Evolutionary conservation across 1,140 invertebrate genomes (phyloP).

Genomic region (Zaprionus tsacasi): DNA sequence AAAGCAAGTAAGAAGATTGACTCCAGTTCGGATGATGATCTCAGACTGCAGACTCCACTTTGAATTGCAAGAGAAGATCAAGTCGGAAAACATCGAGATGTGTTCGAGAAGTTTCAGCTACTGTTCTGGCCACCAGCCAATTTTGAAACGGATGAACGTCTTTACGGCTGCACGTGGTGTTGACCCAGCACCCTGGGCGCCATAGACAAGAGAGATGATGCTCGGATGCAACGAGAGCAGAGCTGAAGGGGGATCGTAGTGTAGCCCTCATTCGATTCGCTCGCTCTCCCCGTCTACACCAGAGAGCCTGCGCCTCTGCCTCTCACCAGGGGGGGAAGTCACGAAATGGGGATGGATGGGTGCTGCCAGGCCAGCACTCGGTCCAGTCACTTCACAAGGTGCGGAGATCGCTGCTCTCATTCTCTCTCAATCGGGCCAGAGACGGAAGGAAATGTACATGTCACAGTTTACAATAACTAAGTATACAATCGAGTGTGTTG

Average conservation of each 20-base stretch:
- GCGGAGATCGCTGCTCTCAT: conserved; percentile 11
- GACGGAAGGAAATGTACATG: conserved; percentile 35
- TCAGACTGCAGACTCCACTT: conserved; percentile 31
- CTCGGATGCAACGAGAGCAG: not conserved
- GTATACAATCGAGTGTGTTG: conserved; percentile 34
- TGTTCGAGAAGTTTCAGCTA: conserved; percentile 23
- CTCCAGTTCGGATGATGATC: conserved; percentile 30
- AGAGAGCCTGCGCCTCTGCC: not conserved
- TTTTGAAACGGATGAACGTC: conserved; percentile 27
- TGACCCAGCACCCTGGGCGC: not conserved
- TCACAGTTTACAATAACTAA: conserved; percentile 46
- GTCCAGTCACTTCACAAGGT: not conserved
- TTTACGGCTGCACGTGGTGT: conserved; percentile 22
- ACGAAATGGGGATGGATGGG: conserved; percentile 12
- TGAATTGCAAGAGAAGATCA: conserved; percentile 27
- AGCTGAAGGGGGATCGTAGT: not conserved
- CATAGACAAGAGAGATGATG: conserved; percentile 4
- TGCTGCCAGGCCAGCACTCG: conserved; percentile 1
- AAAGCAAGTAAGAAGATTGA: conserved; percentile 28
- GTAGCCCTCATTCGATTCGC: conserved; percentile 12
- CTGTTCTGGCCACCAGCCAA: conserved; percentile 11
- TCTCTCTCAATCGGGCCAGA: conserved; percentile 1
- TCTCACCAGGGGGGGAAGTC: conserved; percentile 4
- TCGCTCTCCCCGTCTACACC: conserved; percentile 20
- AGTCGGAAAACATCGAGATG: conserved; percentile 30